phyloP scores from a whole-genome alignment of 2,888 invertebrate genomes.

The Chaitophorus viminalis region DNA sequence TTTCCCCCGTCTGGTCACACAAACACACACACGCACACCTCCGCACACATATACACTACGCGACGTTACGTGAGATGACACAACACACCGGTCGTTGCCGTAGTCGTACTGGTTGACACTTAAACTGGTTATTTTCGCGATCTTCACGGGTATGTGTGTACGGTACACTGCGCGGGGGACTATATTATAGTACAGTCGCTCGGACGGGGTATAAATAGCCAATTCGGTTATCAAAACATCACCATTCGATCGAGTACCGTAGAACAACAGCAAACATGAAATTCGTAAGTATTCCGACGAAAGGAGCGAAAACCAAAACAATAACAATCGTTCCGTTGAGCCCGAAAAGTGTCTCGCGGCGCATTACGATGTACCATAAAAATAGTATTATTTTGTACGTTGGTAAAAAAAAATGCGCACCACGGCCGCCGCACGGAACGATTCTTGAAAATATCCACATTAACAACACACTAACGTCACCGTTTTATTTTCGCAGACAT shows the following conservation, averaged over 20 bases:
- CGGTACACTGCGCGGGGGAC: background rate
- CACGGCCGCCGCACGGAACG: background rate
- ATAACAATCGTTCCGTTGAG: background rate
- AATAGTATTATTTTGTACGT: no score
- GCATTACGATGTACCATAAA: background rate
- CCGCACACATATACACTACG: background rate
- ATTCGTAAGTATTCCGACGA: conserved; percentile 39
- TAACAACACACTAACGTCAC: background rate
- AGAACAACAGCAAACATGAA: conserved; percentile 47
- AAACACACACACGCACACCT: no score
- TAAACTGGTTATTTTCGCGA: conserved; percentile 58
- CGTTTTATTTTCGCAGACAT: conserved; percentile 22
- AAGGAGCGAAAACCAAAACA: background rate
- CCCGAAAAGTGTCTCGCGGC: background rate
- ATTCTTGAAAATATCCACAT: background rate
- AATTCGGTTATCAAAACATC: conserved; percentile 9
- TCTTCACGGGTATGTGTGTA: background rate
- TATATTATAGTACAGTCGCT: no score
- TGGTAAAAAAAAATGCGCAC: no score
- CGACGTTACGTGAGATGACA: conserved; percentile 21
- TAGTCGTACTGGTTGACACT: conserved; percentile 37
- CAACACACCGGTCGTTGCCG: conserved; percentile 26
- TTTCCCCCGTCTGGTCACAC: background rate
- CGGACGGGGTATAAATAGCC: conserved; percentile 36
- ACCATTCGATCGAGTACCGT: conserved; percentile 37